Percentiles rank a stretch among this genome's conserved stretches.
Evolutionary conservation across 2,113 vertebrate genomes (phyloP).

Genomic region (Nerophis ophidion): DNA sequence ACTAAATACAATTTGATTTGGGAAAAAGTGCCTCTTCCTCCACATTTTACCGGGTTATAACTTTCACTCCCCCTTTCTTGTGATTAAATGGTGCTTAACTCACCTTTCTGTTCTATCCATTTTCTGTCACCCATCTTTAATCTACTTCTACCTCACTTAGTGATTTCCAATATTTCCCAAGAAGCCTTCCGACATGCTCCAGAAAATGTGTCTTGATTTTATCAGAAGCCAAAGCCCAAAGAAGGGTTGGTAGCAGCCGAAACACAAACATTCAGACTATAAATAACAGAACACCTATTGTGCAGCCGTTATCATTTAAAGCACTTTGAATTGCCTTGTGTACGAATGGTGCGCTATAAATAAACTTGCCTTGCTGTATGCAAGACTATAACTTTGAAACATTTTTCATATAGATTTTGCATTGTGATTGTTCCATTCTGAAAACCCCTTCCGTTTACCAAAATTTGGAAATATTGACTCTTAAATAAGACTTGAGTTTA

Average conservation of each 20-base stretch:
- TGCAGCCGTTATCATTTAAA: too few species aligned
- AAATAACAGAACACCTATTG: too few species aligned
- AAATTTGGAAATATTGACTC: too few species aligned
- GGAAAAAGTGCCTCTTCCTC: slow-evolving; percentile 7
- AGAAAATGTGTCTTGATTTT: slow-evolving; percentile 20
- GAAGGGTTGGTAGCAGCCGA: slow-evolving; percentile 2
- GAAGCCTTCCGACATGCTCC: slow-evolving; percentile 16
- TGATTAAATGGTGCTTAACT: slow-evolving; percentile 19
- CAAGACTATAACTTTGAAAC: too few species aligned
- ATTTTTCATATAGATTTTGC: too few species aligned
- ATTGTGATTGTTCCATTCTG: too few species aligned
- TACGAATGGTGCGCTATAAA: too few species aligned
- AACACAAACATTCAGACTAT: slow-evolving; percentile 2
- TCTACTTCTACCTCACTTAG: slow-evolving; percentile 21
- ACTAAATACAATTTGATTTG: neutral
- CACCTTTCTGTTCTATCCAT: slow-evolving; percentile 3
- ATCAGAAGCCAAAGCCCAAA: slow-evolving; percentile 5
- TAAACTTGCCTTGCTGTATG: too few species aligned
- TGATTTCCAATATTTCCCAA: slow-evolving; percentile 49
- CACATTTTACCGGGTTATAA: slow-evolving; percentile 1
- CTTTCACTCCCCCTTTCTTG: slow-evolving; percentile 7
- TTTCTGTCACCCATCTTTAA: slow-evolving; percentile 21
- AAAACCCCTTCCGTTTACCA: too few species aligned
- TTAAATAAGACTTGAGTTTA: too few species aligned
- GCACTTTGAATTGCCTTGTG: too few species aligned